Evolutionary conservation across 2,888 invertebrate species (phyloP).

Genomic region (Parascotia fuliginaria): DNA sequence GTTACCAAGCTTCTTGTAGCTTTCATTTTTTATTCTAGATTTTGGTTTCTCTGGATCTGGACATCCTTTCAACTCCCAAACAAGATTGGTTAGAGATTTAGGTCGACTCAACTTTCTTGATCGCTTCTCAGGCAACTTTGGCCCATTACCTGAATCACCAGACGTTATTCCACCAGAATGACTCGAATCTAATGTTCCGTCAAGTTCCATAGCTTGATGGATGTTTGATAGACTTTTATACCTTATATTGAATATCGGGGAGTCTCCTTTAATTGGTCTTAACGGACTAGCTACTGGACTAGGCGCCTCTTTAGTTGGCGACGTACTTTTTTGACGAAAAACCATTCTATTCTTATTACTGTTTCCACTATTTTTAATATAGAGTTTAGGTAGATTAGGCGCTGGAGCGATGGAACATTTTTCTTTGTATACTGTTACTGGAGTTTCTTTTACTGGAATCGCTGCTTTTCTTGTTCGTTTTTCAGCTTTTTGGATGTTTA

Average conservation of each 20-base stretch:
- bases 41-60: conserved; percentile 79
- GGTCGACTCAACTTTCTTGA: conserved; percentile 93
- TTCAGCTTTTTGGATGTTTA: conserved; percentile 86
- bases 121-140: conserved; percentile 93
- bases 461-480: conserved; percentile 90
- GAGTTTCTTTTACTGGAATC: conserved; percentile 84
- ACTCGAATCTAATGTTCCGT: conserved; percentile 95
- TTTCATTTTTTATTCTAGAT: conserved; percentile 80
- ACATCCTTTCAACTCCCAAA: conserved; percentile 90
- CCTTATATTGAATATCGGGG: conserved; percentile 91
- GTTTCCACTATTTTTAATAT: conserved; percentile 90
- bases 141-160: conserved; percentile 92
- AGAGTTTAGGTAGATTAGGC: conserved; percentile 89
- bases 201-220: conserved; percentile 90
- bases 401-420: conserved; percentile 84
- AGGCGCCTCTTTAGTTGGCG: conserved; percentile 90
- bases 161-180: conserved; percentile 95
- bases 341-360: conserved; percentile 87
- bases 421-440: conserved; percentile 84
- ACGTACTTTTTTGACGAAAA: conserved; percentile 89
- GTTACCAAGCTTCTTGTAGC: conserved; percentile 81
- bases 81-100: conserved; percentile 94
- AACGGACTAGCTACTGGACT: conserved; percentile 85
- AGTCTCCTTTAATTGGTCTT: conserved; percentile 87
- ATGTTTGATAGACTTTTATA: conserved; percentile 90